Evolutionary conservation across 2,888 invertebrate genomes (phyloP), one percentile per base, ranked within the genome.

Genomic region (Pogonocherus hispidulus): DNA sequence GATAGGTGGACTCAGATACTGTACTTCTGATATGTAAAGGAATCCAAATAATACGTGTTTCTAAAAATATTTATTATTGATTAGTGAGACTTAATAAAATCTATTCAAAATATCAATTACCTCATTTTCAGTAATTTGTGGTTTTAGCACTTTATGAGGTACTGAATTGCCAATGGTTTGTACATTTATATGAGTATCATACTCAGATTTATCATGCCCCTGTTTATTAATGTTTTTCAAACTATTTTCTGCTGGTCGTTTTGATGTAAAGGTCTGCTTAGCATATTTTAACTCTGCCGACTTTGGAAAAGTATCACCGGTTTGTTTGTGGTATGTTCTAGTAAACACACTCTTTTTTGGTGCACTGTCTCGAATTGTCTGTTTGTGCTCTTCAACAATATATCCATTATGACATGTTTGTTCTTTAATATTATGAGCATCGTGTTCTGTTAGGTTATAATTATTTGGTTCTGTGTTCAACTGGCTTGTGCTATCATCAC

Each of bases 1-100:
- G 46, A 76, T 65, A 20, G 81, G 77, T 46, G 81, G 76, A 54
- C 83, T 79, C 32, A 86, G 80, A 79, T 86, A 86, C 73, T 84
- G 85, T 19, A 87, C 88, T 79, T 87, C 86, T 1, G 87, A 83
- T 44, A 88, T 79, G 72, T 87, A 87, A 72, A 89, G 82, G 67
- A 88, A 84, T 49, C 87, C 87, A 74, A 87, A 86, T 23, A 89
- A 81, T 73, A 88, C 80, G 78, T 83, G 72, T 69, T 78, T 76
- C 83, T 85, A 73, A 62, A 83, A 82, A 65, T 70, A 71, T 62
- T 62, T 14, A 9, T 27, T 54, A 32, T 9, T 32, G 32, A 23
- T 27, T 6, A 27, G 27, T 27, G 27, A 3, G 18, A n/a, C 9
- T 19, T 18, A 47, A 47, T 22, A 55, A 20, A 55, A 27, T 14